A percentile compares a stretch with the other conserved stretches of the same genome.
Conservation (phyloP, 2,888 invertebrate species). For the Podabrus alpinus region DNA sequence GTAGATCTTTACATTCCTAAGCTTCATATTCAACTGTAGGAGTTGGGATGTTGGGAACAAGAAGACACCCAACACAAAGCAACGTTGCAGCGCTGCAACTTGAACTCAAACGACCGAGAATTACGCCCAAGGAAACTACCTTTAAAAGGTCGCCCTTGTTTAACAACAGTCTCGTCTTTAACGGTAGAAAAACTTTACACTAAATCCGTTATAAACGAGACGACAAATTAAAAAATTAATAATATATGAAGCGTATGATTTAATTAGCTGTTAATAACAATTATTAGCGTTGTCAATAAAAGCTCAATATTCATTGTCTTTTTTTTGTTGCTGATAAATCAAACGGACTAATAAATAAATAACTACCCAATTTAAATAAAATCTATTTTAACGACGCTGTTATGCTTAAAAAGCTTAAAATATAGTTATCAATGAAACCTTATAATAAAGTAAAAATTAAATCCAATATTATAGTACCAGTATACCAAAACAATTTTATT, state of each 20-base stretch:
- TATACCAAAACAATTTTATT: slow-evolving; percentile 11
- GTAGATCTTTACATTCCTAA: not conserved
- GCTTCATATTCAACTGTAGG: not conserved
- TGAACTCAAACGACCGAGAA: not conserved
- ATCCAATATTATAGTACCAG: slow-evolving; percentile 11
- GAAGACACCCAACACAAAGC: not conserved
- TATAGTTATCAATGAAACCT: not conserved
- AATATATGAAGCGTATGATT: not conserved
- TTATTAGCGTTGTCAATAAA: not conserved
- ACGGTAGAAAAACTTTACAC: not conserved
- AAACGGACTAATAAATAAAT: not conserved
- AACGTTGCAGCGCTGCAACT: not conserved
- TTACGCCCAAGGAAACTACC: slow-evolving; percentile 18
- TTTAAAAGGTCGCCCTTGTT: slow-evolving; percentile 29
- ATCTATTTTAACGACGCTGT: not conserved
- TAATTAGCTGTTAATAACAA: not conserved
- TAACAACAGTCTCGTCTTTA: slow-evolving; percentile 15
- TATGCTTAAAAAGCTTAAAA: not conserved
- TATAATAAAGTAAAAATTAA: slow-evolving; percentile 12
- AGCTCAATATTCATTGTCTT: not conserved
- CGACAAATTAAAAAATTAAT: not conserved
- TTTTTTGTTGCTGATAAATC: not conserved
- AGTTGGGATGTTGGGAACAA: not conserved
- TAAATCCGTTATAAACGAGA: not conserved
- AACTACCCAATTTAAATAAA: not conserved